phyloP scores from a whole-genome alignment of 2,888 invertebrate genomes.

The Pemphredon lugubris region DNA sequence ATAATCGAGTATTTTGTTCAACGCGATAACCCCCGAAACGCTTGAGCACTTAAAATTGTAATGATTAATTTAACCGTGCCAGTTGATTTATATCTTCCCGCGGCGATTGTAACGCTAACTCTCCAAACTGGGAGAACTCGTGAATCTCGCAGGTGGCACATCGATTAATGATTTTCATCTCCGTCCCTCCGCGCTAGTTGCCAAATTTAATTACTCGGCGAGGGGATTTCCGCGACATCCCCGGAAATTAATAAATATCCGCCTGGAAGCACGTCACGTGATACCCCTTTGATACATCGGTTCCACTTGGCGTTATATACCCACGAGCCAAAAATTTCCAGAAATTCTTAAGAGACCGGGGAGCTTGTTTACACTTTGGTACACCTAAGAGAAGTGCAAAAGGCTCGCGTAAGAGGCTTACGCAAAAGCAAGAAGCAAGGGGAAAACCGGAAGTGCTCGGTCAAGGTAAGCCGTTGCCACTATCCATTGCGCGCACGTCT shows the following conservation, averaged over 20 bases:
- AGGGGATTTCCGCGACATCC: slow-evolving; percentile 1
- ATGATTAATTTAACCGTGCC: too few species aligned
- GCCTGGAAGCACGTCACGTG: slow-evolving; percentile 34
- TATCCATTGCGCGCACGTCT: slow-evolving; percentile 36
- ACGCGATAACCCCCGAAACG: too few species aligned
- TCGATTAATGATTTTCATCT: slow-evolving; percentile 18
- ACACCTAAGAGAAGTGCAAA: too few species aligned
- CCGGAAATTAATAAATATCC: slow-evolving; percentile 65
- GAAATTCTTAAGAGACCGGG: too few species aligned
- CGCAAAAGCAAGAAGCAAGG: slow-evolving; percentile 35
- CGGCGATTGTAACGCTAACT: too few species aligned
- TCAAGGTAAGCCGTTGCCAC: slow-evolving; percentile 68
- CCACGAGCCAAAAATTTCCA: too few species aligned
- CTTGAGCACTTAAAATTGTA: too few species aligned
- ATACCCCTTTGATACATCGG: slow-evolving; percentile 30
- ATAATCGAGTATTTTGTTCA: too few species aligned
- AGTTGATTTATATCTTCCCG: too few species aligned
- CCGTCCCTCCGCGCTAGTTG: background rate
- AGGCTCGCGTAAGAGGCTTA: slow-evolving; percentile 39
- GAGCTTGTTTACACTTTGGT: too few species aligned
- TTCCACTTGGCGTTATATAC: background rate
- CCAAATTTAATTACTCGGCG: slow-evolving; percentile 37
- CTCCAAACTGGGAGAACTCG: too few species aligned
- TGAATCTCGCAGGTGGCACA: too few species aligned
- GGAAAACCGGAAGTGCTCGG: slow-evolving; percentile 64